Percentiles rank a stretch among this genome's conserved stretches.
These are phyloP conservation scores for Leptodirus hochenwartii DNA, from an alignment of 2,888 invertebrate species.

Conservation along the genomic window DNA sequence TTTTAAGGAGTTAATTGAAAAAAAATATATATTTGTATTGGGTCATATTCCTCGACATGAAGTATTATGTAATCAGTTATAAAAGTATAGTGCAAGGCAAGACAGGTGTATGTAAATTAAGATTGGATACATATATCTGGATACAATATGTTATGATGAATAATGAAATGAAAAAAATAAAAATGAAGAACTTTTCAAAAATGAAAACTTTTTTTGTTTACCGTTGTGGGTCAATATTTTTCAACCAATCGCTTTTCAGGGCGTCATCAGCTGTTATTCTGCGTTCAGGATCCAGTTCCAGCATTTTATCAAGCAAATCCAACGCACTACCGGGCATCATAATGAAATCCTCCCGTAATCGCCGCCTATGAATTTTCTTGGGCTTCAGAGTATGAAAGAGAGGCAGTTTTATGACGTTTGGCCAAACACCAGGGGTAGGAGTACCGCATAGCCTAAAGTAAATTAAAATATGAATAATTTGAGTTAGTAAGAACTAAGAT, in stretches of 20 bases:
- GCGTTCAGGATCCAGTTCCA: slow-evolving; percentile 86
- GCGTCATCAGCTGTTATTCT: slow-evolving; percentile 91
- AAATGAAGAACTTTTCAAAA: not conserved
- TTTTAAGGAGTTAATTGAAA: too few relatives aligned
- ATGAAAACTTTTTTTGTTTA: slow-evolving; percentile 40
- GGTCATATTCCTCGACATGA: too few relatives aligned
- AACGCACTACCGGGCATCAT: slow-evolving; percentile 80
- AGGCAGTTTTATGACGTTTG: slow-evolving; percentile 82
- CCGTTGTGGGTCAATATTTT: slow-evolving; percentile 79
- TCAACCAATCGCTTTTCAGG: slow-evolving; percentile 80
- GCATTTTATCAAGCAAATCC: slow-evolving; percentile 85
- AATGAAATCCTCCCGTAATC: slow-evolving; percentile 81
- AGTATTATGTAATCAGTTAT: too few relatives aligned
- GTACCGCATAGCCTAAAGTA: slow-evolving; percentile 86
- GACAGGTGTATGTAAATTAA: too few relatives aligned
- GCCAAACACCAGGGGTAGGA: slow-evolving; percentile 93
- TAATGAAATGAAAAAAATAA: not conserved
- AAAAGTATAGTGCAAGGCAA: too few relatives aligned
- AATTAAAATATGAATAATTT: too few relatives aligned
- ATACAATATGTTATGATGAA: too few relatives aligned
- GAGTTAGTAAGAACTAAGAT: too few relatives aligned
- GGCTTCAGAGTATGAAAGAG: slow-evolving; percentile 82
- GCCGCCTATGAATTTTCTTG: slow-evolving; percentile 74
- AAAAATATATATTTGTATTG: too few relatives aligned
- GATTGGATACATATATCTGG: too few relatives aligned